A percentile compares a stretch with the other conserved stretches of the same genome.
Evolutionary conservation across 2,888 invertebrate genomes (phyloP).

Genomic region (Aplocera efformata): DNA sequence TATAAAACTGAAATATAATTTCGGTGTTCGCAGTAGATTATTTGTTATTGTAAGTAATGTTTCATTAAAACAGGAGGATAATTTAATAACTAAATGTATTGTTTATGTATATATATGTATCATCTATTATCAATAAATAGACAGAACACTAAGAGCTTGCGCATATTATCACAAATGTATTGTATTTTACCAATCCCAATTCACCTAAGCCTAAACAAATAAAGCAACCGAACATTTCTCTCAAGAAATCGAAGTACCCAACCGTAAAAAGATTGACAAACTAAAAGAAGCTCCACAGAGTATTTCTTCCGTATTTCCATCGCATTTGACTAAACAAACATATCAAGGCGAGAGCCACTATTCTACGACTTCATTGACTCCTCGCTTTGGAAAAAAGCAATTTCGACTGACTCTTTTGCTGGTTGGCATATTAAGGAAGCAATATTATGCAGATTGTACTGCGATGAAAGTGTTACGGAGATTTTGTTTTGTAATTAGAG

Average conservation of each 20-base stretch:
- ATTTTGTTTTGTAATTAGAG: neutral
- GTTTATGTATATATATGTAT: too few species aligned
- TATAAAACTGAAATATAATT: too few species aligned
- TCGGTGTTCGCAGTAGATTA: too few species aligned
- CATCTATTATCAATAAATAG: too few species aligned
- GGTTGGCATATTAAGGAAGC: constrained; percentile 70
- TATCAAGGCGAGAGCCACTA: constrained; percentile 63
- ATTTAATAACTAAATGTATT: too few species aligned
- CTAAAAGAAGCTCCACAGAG: constrained; percentile 49
- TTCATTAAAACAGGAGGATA: too few species aligned
- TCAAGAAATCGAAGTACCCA: constrained; percentile 21
- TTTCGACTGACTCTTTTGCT: constrained; percentile 59
- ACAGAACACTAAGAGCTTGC: too few species aligned
- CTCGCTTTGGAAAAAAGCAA: constrained; percentile 71
- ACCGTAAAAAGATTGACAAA: constrained; percentile 43
- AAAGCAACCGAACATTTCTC: constrained; percentile 11
- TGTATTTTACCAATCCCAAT: neutral
- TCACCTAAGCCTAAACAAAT: constrained; percentile 5
- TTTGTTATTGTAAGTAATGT: too few species aligned
- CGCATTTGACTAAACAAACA: constrained; percentile 78
- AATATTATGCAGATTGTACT: constrained; percentile 72
- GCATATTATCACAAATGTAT: neutral
- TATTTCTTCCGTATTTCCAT: constrained; percentile 64
- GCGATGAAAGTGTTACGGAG: constrained; percentile 18
- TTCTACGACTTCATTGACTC: constrained; percentile 69